These are phyloP conservation scores for Trachelus tabidus DNA, from an alignment of 2,888 invertebrate genomes.

Conservation along the genomic window DNA sequence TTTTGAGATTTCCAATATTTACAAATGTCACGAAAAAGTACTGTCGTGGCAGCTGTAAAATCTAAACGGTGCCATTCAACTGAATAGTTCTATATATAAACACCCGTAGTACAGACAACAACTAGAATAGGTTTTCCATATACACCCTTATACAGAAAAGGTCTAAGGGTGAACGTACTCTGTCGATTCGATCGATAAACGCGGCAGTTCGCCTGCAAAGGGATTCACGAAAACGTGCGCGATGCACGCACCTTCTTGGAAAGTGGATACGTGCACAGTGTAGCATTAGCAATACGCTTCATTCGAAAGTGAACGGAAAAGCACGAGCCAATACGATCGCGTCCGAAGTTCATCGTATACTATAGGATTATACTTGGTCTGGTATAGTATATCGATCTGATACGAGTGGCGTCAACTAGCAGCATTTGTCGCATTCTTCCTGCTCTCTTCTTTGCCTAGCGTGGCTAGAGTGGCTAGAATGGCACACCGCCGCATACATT, in stretches of 20 bases:
- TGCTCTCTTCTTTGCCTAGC: background rate
- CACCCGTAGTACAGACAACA: background rate
- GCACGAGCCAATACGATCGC: background rate
- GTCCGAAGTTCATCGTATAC: background rate
- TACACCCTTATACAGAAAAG: background rate
- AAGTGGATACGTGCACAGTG: background rate
- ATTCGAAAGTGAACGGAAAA: background rate
- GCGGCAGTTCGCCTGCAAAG: background rate
- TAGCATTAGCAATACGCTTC: background rate
- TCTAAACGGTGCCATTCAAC: background rate
- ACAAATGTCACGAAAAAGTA: background rate
- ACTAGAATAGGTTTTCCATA: background rate
- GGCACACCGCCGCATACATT: constrained; percentile 1
- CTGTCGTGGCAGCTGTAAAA: background rate
- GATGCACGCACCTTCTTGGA: background rate
- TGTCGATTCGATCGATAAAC: background rate
- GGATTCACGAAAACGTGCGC: background rate
- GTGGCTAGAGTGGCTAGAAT: background rate
- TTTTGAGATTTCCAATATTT: background rate
- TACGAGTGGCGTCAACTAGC: background rate
- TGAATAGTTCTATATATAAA: background rate
- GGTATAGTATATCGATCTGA: background rate
- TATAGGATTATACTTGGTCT: background rate
- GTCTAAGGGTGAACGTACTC: background rate
- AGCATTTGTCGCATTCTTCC: background rate